Evolutionary conservation across 2,113 vertebrate species (phyloP), one percentile per base, ranked within the genome.

Genomic region (Pseudorectes ferrugineus): DNA sequence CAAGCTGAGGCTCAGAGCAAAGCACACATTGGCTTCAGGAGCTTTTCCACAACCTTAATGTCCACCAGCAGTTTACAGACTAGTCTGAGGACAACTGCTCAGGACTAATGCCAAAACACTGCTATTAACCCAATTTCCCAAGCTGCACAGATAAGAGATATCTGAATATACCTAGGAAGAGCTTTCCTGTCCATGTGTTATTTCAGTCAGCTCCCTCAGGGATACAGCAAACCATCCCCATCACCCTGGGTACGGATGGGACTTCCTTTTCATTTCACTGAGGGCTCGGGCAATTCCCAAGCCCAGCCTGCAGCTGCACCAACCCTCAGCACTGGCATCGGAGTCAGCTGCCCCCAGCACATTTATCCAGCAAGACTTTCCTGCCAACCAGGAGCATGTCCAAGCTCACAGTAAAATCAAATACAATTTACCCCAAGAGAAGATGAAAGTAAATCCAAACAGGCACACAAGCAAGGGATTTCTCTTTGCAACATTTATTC

Each of bases 391-490:
- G 63, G 12, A 73, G 38, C 9, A 52, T 0, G 26, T 14, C 57
- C 65, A 67, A 91, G 59, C 79, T 74, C 4, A 1, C 55, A 52
- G 76, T 51, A 81, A 95, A 95, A 94, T 71, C 86, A 71, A 92
- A 81, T 10, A 55, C 43, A 51, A 48, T 86, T 59, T 55, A 78
- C 23, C 48, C 65, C 68, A 61, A 35, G 36, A 55, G 46, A 91
- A 61, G 40, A 63, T 3, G 9, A 84, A 87, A 89, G 65, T 13
- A 81, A 71, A 87, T 54, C 76, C 61, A 24, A 85, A 65, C 1
- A 61, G 57, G 74, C 91, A 28, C 31, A 26, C 12, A 6, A 49
- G 45, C 66, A 35, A 78, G 61, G 40, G 86, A 51, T 91, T 92
- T 80, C 45, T 94, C 86, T 59, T 36, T 55, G 55, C 77, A 88